A percentile compares a stretch with the other conserved stretches of the same genome.
Evolutionary conservation across 2,113 vertebrate genomes (phyloP).

Genomic region (Sturnira hondurensis): DNA sequence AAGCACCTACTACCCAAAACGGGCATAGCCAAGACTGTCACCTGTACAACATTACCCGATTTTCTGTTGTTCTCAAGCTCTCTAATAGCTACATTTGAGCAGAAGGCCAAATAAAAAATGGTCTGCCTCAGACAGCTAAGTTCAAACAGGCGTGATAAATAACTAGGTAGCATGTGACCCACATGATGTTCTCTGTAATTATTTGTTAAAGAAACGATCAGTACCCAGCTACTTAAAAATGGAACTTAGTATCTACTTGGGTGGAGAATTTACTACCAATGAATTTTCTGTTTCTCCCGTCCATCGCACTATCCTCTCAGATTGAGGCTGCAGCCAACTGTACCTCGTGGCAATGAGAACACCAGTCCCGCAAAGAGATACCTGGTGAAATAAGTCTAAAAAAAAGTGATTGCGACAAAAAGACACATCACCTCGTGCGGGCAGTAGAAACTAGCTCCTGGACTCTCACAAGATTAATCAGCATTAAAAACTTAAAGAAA

Average conservation of each 20-base stretch:
- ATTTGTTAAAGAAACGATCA: neutral
- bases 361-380: neutral
- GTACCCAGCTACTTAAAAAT: neutral
- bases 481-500: neutral
- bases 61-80: neutral
- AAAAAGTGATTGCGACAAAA: neutral
- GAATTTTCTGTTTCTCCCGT: neutral
- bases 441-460: neutral
- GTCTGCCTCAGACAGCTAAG: neutral
- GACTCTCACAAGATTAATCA: neutral
- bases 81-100: neutral
- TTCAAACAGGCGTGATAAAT: neutral
- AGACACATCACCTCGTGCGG: neutral
- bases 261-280: neutral
- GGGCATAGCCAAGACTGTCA: neutral
- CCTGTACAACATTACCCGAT: neutral
- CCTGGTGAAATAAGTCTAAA: neutral
- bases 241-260: neutral
- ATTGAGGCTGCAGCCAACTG: neutral
- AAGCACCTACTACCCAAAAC: neutral
- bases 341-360: neutral
- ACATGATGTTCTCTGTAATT: neutral
- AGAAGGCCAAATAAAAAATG: conserved; percentile 4
- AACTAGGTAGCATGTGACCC: conserved; percentile 14
- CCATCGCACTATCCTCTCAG: neutral